Evolutionary conservation across 2,888 invertebrate genomes (phyloP), one percentile per base, ranked within the genome.

Genomic region (Trilocha varians): DNA sequence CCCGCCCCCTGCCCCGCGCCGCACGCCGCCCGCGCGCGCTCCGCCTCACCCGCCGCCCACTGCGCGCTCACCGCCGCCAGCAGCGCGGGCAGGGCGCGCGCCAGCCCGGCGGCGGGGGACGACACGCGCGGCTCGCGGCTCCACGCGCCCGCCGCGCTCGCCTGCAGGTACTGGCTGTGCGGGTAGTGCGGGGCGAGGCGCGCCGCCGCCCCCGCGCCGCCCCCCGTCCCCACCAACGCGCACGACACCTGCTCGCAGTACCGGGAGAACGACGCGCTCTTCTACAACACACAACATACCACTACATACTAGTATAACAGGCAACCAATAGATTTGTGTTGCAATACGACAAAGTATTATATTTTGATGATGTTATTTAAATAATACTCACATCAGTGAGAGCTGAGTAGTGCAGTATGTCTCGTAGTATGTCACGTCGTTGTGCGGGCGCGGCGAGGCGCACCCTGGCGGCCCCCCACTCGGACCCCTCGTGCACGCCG

Each of bases 221-320:
- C 43, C 15, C 47, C 49, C 45, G 49, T 41, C 44, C 39, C 6
- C 40, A 38, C 47, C 51, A 52, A 47, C 51, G 71, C 70, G 50
- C 57, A 55, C 39, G 70, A 72, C 41, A 42, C 38, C 53, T 66
- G 65, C 71, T 73, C 72, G 52, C 53, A 56, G 68, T 64, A 71
- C 46, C 70, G 67, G 48, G 18, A 39, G 41, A 42, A 47, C 33
- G 18, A 33, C 5, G 39, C 44, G 18, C 50, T 40, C 50, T 41
- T 47, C 44, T 32, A 34, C 38, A 16, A n/a, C 16, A 32, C 25
- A 25, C 3, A 13, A 37, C 3, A n/a, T 2, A 13, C 13, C 2
- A 14, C 39, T 44, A 48, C 38, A 9, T 17, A 39, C 25, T 11
- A 25, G 5, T 25, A 25, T 25, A 25, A 25, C n/a, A n/a, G n/a